phyloP scores from a whole-genome alignment of 2,797 vertebrate species.

The Xerus rutilus region DNA sequence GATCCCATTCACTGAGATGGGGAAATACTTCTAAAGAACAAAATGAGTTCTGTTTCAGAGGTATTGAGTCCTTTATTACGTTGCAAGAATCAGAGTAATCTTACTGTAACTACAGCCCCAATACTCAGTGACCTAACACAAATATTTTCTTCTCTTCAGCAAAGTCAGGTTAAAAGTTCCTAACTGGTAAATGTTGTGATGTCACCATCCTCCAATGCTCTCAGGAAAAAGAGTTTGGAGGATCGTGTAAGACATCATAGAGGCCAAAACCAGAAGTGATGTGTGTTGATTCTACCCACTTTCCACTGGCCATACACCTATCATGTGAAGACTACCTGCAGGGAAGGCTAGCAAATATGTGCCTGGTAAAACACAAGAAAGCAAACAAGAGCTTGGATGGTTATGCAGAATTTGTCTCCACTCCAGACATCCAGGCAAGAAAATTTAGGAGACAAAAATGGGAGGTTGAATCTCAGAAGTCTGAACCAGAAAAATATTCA shows the following conservation, averaged over 20 bases:
- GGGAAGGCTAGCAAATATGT: neutral
- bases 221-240: neutral
- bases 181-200: neutral
- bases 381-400: neutral
- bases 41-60: neutral
- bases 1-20: neutral
- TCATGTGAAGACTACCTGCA: neutral
- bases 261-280: neutral
- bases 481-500: neutral
- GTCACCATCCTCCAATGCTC: neutral
- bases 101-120: neutral
- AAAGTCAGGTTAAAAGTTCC: neutral
- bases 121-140: neutral
- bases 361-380: neutral
- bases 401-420: neutral
- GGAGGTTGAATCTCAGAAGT: neutral
- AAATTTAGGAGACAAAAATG: neutral
- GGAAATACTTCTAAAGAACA: neutral
- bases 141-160: neutral
- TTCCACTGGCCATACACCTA: neutral
- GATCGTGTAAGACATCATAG: fast-evolving
- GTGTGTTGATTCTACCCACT: neutral
- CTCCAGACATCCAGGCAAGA: neutral
- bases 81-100: neutral
- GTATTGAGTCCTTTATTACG: neutral